phyloP scores from a whole-genome alignment of 2,113 vertebrate species.

The Nerophis ophidion region DNA sequence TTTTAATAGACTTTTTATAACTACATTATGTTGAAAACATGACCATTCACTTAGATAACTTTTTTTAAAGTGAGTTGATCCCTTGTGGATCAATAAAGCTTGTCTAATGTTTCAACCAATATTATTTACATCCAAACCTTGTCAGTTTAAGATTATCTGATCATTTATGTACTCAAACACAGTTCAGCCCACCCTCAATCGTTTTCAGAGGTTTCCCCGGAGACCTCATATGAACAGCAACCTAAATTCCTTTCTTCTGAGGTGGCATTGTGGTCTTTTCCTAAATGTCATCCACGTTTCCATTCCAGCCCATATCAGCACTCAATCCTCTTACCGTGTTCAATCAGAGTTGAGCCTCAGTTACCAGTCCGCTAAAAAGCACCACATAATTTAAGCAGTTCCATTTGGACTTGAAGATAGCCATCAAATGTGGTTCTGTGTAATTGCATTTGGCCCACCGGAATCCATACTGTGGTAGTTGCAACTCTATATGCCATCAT shows the following conservation, averaged over 20 bases:
- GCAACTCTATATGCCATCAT: slow-evolving; percentile 49
- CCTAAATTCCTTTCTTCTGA: slow-evolving; percentile 24
- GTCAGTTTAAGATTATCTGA: background rate
- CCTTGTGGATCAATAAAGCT: background rate
- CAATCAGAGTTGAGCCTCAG: slow-evolving; percentile 29
- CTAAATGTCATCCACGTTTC: slow-evolving; percentile 27
- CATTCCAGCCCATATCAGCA: slow-evolving; percentile 45
- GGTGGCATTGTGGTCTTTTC: slow-evolving; percentile 39
- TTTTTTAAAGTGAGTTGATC: background rate
- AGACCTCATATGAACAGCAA: slow-evolving; percentile 16
- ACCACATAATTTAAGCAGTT: slow-evolving; percentile 49
- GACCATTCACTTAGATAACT: background rate
- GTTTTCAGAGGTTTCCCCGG: background rate
- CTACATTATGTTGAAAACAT: background rate
- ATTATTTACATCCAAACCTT: background rate
- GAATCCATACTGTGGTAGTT: slow-evolving; percentile 60
- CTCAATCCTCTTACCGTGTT: slow-evolving; percentile 34
- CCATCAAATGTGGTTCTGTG: slow-evolving; percentile 49
- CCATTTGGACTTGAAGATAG: slow-evolving; percentile 49
- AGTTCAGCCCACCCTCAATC: background rate
- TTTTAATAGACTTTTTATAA: background rate
- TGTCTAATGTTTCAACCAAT: background rate
- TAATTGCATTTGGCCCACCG: slow-evolving; percentile 55
- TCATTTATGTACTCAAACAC: background rate
- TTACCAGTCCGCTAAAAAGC: slow-evolving; percentile 31